Base-by-base conservation (phyloP, 2,797 vertebrate species). In the Sebastes iracundus region DNA sequence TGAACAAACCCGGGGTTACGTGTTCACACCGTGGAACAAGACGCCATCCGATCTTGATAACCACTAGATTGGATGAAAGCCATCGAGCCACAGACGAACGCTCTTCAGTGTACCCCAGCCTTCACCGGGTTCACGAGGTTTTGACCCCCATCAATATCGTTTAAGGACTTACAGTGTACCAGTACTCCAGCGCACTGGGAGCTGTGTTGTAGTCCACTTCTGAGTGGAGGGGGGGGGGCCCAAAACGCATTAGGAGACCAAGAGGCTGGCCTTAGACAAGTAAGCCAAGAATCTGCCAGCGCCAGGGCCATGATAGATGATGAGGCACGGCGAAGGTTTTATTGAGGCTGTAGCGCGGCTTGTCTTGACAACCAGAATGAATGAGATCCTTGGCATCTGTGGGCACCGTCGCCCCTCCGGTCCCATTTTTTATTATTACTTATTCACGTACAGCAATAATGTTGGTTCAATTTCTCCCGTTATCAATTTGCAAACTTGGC, bases 401-500 rank as follows among this genome's bases (percentile, higher is more conserved):
- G 72, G 82, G 73, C 76, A 56, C 72, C 2, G 59, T 65, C 74
- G 38, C 55, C 81, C 81, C 85, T 71, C 81, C 38, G 4, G 75
- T 74, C 75, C 22, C 75, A n/a, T 79, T 90, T 90, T 88, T 82
- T 87, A 85, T 86, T 87, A 88, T 88, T 86, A 87, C 91, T 85
- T 87, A 90, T 87, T 88, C 83, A 85, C 77, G 4, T 60, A 59
- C 46, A 38, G 85, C 86, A 85, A 87, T 91, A 85, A 91, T 80
- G 85, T 85, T 83, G 82, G 67, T 85, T 85, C 77, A 87, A 27
- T 86, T 87, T 82, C 79, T 46, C 33, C 69, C 62, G 7, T 90
- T 81, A 90, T 93, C 90, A 90, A 86, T 92, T 93, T 90, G 78
- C 46, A 75, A 84, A 85, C 82, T 70, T 73, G 79, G 84, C 87